Base-by-base conservation (phyloP, 2,888 invertebrate species). In the Lagria hirta region DNA sequence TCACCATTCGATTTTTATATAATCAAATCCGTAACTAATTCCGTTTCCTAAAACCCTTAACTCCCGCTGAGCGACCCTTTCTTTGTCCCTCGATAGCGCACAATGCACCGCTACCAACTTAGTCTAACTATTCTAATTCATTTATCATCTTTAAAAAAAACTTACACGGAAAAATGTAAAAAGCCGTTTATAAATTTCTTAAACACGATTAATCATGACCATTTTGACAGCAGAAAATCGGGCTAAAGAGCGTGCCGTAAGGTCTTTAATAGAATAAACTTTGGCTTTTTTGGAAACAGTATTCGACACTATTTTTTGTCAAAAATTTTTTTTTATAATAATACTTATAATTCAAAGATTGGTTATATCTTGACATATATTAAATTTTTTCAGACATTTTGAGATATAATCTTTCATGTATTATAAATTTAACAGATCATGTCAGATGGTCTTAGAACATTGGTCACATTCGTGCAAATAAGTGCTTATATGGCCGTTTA, bases 181-280 rank as follows among this genome's bases (percentile, higher is more conserved):
- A 59, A 60, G 58, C 55, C 57, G 56, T 57, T 60, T 61, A 57
- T 61, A 63, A 63, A 61, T 60, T 43, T 60, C 61, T 58, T 57
- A 54, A 57, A 60, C 34, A 21, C 35, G 29, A 43, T 43, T 43
- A 43, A 43, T 43, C 43, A 43, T 29, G 21, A 13, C 27, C 23
- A 17, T 10, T 43, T 35, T 35, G 43, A 43, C 43, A 43, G 43
- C 43, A 43, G 18, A 43, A 43, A 43, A 43, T 43, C 43, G 43
- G 22, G n/a, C 36, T 27, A 36, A 27, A 27, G 14, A 27, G 18
- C 13, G 29, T 29, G 17, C 17, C 27, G 18, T 27, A n/a, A n/a
- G n/a, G n/a, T n/a, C n/a, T n/a, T n/a, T n/a, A n/a, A n/a, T n/a
- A n/a, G n/a, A n/a, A n/a, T n/a, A n/a, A n/a, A n/a, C n/a, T n/a